Base-by-base conservation (phyloP, 2,888 invertebrate genomes). In the Vesta saturnalis region DNA sequence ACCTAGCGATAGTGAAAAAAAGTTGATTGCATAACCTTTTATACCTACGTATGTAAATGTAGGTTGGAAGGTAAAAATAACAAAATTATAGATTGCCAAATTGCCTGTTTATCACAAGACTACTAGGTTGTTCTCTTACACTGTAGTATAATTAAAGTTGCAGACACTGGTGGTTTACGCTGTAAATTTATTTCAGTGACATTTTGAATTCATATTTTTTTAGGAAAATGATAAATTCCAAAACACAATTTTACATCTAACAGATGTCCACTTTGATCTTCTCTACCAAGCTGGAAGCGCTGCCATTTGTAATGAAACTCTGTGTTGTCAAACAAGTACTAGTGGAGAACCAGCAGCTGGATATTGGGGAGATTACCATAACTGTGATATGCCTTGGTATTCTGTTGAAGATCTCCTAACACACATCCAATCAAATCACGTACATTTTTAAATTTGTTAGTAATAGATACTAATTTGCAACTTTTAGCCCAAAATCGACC, bases 211-310 rank as follows among this genome's bases (percentile, higher is more conserved):
- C 10, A 30, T 6, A 30, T 4, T n/a, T n/a, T 43, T 43, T 4
- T 43, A 43, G 43, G 4, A 43, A 43, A 43, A 43, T 10, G 10
- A 12, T 1, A 43, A 43, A 1, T 39, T 59, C 22, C 18, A 16
- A 23, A 47, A 39, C 18, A 73, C 76, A 73, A 81, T 93, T n/a
- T 85, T 91, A 0, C 90, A 94, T 46, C 78, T 94, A 60, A 89
- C 92, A 0, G 94, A 96, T 78, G 88, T 93, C 21, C 96, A 96
- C 79, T 88, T 91, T 60, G 95, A 96, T 82, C 90, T 91, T 0
- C 78, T 87, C 1, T 96, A 96, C 79, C 85, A 87, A 72, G 86
- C 89, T 0, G 89, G 88, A 22, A 88, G 91, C 0, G 89, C 90
- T 55, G 90, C 92, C 0, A 85, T 88, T 1, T 96, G 96, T 79